Conservation (phyloP, 2,797 vertebrate genomes). For the Melanotaenia trifasciata region DNA sequence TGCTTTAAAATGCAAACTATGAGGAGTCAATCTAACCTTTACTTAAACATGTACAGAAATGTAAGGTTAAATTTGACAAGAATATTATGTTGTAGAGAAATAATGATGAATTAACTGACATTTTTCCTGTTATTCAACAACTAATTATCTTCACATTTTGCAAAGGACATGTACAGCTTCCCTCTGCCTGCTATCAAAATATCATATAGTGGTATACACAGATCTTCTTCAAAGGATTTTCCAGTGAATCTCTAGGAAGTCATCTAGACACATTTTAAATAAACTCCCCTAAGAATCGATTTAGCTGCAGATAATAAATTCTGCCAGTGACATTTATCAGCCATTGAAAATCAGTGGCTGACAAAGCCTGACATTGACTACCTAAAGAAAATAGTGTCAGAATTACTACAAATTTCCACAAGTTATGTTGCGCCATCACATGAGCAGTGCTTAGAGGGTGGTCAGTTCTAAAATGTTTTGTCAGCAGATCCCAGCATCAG, state of each 20-base stretch:
- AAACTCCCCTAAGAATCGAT: background rate
- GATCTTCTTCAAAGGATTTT: background rate
- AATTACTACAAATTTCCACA: background rate
- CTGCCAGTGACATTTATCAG: background rate
- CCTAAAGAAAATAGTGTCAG: background rate
- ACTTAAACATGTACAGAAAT: too few species aligned
- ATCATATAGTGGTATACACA: background rate
- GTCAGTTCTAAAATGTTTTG: too few species aligned
- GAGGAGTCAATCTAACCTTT: too few species aligned
- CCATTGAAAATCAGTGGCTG: background rate
- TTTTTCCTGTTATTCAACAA: background rate
- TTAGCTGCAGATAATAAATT: background rate
- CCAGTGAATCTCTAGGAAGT: background rate
- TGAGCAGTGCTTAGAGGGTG: too few species aligned
- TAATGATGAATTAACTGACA: background rate
- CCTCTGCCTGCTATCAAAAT: background rate
- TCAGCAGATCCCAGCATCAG: background rate
- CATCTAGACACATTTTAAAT: background rate
- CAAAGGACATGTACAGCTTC: background rate
- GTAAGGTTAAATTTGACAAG: too few species aligned
- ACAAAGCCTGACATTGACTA: background rate
- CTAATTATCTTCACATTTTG: background rate
- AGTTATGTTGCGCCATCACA: background rate
- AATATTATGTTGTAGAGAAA: background rate
- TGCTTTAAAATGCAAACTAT: background rate